phyloP scores from a whole-genome alignment of 2,113 vertebrate species.

The Otus sunia region DNA sequence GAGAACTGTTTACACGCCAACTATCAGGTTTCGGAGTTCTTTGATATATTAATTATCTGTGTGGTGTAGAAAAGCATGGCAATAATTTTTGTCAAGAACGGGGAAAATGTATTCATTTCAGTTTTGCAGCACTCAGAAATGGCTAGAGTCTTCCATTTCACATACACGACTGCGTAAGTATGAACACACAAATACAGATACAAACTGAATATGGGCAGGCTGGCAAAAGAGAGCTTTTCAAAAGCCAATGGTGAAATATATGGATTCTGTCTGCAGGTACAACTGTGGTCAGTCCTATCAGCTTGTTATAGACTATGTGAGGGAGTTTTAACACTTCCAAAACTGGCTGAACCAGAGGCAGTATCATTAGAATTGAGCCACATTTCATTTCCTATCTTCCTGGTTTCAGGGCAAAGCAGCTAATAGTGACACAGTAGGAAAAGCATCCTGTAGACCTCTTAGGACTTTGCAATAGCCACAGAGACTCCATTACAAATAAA shows the following conservation, averaged over 20 bases:
- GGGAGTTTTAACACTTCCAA: neutral
- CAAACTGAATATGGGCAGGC: neutral
- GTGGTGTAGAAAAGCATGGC: neutral
- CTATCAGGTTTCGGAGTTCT: neutral
- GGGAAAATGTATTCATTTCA: neutral
- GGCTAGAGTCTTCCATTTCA: constrained; percentile 28
- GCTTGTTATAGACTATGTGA: neutral
- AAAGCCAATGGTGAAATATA: neutral
- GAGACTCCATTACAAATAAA: constrained; percentile 24
- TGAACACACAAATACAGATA: neutral
- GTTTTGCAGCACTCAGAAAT: neutral
- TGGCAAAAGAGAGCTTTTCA: neutral
- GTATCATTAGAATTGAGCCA: neutral
- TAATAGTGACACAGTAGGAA: neutral
- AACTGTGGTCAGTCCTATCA: neutral
- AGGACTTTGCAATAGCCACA: neutral
- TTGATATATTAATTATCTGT: neutral
- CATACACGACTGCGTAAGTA: neutral
- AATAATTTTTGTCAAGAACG: neutral
- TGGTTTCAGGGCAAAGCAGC: neutral
- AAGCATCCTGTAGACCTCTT: neutral
- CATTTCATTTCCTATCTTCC: neutral
- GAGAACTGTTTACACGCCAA: neutral
- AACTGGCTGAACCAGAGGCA: neutral
- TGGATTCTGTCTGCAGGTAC: neutral